Conservation (phyloP, 1,140 invertebrate species). For the Helicoverpa zea region DNA sequence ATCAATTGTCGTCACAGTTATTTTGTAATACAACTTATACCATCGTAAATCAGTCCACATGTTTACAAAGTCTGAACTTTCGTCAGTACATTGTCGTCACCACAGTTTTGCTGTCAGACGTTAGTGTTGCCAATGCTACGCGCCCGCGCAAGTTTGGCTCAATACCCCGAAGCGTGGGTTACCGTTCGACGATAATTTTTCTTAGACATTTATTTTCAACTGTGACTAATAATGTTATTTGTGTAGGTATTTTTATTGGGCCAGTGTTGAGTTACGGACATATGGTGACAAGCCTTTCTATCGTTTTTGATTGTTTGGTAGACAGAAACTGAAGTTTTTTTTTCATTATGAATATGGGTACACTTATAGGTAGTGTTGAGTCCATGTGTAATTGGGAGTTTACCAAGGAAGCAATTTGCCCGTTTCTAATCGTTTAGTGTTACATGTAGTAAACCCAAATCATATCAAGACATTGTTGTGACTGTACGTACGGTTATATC, state of each 20-base stretch:
- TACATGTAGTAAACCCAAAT: background rate
- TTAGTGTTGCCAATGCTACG: constrained; percentile 46
- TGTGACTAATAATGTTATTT: constrained; percentile 78
- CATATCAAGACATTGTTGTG: background rate
- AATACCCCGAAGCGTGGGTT: constrained; percentile 62
- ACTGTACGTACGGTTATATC: background rate
- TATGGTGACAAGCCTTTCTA: constrained; percentile 62
- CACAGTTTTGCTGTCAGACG: constrained; percentile 34
- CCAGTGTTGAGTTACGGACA: constrained; percentile 70
- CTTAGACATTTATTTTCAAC: constrained; percentile 64
- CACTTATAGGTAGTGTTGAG: no score
- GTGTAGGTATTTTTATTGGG: constrained; percentile 70
- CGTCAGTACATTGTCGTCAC: constrained; percentile 38
- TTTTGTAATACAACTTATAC: background rate
- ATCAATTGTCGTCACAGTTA: background rate
- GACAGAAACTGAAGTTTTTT: background rate
- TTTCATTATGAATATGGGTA: background rate
- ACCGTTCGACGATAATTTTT: constrained; percentile 61
- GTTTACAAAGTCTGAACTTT: constrained; percentile 54
- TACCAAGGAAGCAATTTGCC: no score
- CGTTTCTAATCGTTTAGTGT: no score
- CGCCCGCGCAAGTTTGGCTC: constrained; percentile 57
- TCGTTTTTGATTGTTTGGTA: constrained; percentile 12
- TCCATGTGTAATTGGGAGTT: no score
- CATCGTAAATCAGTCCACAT: constrained; percentile 9